Conservation (phyloP, 1,140 invertebrate species). For the Rhyacophila brunnea region DNA sequence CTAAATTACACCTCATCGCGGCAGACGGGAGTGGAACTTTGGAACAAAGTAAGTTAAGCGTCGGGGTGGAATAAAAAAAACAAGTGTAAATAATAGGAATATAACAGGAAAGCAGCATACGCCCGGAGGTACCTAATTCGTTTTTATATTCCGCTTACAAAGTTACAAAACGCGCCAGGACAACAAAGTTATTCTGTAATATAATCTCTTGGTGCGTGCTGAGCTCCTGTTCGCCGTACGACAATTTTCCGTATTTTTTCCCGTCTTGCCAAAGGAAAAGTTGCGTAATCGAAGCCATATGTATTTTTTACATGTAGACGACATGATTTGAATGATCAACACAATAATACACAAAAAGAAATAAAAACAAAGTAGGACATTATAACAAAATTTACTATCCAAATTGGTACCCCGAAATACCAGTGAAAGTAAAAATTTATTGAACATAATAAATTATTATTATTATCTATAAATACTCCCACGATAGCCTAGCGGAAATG, state of each 20-base stretch:
- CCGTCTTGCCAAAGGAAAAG: neutral
- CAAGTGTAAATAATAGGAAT: constrained; percentile 24
- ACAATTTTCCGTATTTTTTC: neutral
- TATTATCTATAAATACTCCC: no score
- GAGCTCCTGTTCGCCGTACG: neutral
- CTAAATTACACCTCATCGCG: constrained; percentile 33
- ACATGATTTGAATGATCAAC: no score
- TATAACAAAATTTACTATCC: no score
- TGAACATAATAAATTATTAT: no score
- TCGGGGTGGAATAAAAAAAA: constrained; percentile 17
- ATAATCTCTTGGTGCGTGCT: constrained; percentile 33
- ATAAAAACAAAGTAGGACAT: no score
- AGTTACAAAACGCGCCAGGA: constrained; percentile 34
- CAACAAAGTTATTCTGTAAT: constrained; percentile 36
- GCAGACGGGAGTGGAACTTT: constrained; percentile 25
- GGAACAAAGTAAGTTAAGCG: constrained; percentile 34
- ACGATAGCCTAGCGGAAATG: no score
- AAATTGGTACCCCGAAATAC: no score
- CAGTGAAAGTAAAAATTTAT: no score
- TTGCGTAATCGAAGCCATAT: no score
- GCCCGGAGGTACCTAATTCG: constrained; percentile 30
- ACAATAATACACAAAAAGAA: no score
- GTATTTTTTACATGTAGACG: no score
- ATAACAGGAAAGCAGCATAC: constrained; percentile 21
- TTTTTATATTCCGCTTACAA: constrained; percentile 36